Percentiles rank a stretch among this genome's conserved stretches.
phyloP scores from a whole-genome alignment of 1,140 invertebrate genomes.

The Caerostris extrusa region DNA sequence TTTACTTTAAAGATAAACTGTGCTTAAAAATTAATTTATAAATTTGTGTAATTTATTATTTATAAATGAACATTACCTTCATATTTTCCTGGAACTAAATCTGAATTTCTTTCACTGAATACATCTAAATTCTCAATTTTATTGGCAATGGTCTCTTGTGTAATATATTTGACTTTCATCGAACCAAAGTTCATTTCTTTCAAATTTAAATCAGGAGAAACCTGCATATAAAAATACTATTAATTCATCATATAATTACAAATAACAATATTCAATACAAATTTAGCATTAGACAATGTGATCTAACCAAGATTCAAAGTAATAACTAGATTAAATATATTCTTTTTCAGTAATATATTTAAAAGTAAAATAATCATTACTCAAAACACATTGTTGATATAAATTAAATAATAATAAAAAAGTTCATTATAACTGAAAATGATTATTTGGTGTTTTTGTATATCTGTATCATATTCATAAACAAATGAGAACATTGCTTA shows the following conservation, averaged over 20 bases:
- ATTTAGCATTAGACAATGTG: neutral
- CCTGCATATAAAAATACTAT: neutral
- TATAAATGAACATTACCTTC: constrained; percentile 4
- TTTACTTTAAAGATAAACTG: no score
- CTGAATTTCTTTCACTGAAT: neutral
- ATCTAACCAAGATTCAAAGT: neutral
- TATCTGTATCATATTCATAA: no score
- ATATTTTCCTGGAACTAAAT: constrained; percentile 59
- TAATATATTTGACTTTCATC: neutral
- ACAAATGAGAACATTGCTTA: no score
- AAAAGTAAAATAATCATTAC: neutral
- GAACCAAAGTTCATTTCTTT: neutral
- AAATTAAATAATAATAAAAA: no score
- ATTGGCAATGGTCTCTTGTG: neutral
- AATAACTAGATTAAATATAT: neutral
- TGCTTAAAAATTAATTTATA: no score
- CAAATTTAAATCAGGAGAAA: neutral
- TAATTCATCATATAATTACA: neutral
- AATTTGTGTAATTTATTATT: no score
- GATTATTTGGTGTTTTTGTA: no score
- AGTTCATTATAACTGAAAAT: no score
- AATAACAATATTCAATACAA: neutral
- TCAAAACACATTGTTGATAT: neutral
- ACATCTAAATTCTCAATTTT: neutral
- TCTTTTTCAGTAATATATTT: neutral